phyloP scores from a whole-genome alignment of 2,888 invertebrate species.

The Mellilla xanthometata region DNA sequence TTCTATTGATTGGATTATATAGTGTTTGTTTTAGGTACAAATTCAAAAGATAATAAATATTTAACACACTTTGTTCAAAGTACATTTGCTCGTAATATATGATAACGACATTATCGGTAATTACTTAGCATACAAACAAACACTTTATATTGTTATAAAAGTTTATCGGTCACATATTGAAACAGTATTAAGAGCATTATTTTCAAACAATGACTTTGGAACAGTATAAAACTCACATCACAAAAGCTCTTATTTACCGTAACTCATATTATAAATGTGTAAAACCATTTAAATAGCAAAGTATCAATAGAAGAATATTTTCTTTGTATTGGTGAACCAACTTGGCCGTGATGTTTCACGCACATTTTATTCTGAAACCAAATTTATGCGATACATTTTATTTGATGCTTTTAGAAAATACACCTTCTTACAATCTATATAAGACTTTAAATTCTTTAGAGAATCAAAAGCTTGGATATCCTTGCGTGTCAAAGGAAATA shows the following conservation, averaged over 20 bases:
- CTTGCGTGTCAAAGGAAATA: too few relatives aligned
- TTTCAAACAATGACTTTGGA: constrained; percentile 73
- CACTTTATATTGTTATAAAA: too few relatives aligned
- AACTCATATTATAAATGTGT: constrained; percentile 81
- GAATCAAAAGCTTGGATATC: neutral
- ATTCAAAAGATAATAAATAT: too few relatives aligned
- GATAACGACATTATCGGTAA: too few relatives aligned
- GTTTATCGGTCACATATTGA: too few relatives aligned
- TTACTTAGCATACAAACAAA: too few relatives aligned
- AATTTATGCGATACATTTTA: constrained; percentile 43
- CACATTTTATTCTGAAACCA: constrained; percentile 69
- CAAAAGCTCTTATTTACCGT: constrained; percentile 76
- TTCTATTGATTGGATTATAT: neutral
- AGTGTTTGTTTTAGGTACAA: neutral
- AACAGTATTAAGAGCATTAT: constrained; percentile 78
- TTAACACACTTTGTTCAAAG: too few relatives aligned
- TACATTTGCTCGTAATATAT: too few relatives aligned
- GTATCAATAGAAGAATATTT: constrained; percentile 77
- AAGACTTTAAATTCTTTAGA: constrained; percentile 28
- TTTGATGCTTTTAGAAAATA: constrained; percentile 26
- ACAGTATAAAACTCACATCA: constrained; percentile 64
- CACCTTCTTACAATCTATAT: constrained; percentile 5
- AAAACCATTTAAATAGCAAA: constrained; percentile 80
- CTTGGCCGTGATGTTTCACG: constrained; percentile 79
- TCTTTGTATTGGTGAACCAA: constrained; percentile 80